These are phyloP conservation scores for Sinocyclocheilus anophthalmus DNA, from an alignment of 2,113 vertebrate genomes.

Conservation along the genomic window DNA sequence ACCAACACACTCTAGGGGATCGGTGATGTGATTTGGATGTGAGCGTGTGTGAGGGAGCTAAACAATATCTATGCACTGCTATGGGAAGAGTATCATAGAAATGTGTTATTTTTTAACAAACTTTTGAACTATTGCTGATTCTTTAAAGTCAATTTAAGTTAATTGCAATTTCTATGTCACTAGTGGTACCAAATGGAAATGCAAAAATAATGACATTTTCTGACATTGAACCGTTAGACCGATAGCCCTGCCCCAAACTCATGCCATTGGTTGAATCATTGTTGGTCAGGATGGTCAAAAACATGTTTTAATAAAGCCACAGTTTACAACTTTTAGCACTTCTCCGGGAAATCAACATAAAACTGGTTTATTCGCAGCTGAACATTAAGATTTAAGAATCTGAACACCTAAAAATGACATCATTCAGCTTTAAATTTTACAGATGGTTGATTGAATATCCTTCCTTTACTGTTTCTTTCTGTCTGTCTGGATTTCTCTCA, in stretches of 20 bases:
- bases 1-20: conserved; percentile 19
- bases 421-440: background rate
- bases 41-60: background rate
- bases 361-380: background rate
- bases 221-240: background rate
- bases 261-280: background rate
- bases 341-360: background rate
- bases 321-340: background rate
- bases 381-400: background rate
- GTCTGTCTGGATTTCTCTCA: background rate
- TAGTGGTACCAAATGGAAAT: background rate
- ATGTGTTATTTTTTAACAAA: background rate
- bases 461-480: background rate
- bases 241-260: background rate
- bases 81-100: background rate
- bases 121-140: background rate
- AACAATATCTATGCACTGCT: background rate
- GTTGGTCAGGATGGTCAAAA: background rate
- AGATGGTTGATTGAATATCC: background rate
- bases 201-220: background rate
- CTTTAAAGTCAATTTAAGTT: background rate
- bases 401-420: background rate
- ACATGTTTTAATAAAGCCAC: background rate
- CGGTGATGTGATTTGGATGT: background rate
- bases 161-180: background rate